These are phyloP conservation scores for Malacoctenus gilli DNA, from an alignment of 2,797 vertebrate genomes.

Conservation along the genomic window DNA sequence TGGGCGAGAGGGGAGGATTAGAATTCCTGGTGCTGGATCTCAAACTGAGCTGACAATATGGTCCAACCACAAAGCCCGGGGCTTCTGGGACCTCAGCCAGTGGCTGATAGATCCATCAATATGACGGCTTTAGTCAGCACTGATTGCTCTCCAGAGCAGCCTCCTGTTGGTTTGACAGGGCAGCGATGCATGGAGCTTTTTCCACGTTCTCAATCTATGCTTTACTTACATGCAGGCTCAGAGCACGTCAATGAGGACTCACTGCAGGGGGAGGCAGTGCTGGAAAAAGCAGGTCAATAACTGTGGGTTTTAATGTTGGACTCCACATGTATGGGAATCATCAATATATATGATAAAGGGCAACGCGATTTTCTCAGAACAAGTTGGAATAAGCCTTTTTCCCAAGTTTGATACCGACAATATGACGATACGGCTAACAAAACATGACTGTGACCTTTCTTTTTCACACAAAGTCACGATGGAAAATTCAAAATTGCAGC, in stretches of 20 bases:
- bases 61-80: slow-evolving; percentile 57
- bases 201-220: slow-evolving; percentile 23
- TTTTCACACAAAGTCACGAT: too few species aligned
- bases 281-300: too few species aligned
- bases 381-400: too few species aligned
- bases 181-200: slow-evolving; percentile 40
- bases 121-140: slow-evolving; percentile 52
- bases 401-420: too few species aligned
- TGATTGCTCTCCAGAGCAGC: slow-evolving; percentile 60
- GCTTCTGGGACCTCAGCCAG: slow-evolving; percentile 66
- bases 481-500: too few species aligned
- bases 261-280: background rate
- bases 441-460: too few species aligned
- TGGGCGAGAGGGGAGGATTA: slow-evolving; percentile 43
- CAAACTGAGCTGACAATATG: slow-evolving; percentile 70
- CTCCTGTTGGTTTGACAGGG: slow-evolving; percentile 42
- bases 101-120: slow-evolving; percentile 71
- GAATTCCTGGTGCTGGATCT: slow-evolving; percentile 51
- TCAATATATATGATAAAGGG: too few species aligned
- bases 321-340: too few species aligned
- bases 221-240: slow-evolving; percentile 49
- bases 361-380: too few species aligned
- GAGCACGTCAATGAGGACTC: slow-evolving; percentile 20
- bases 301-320: background rate
- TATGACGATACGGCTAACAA: too few species aligned